Evolutionary conservation across 2,113 vertebrate genomes (phyloP).

Genomic region (Ptychochromis oligacanthus): DNA sequence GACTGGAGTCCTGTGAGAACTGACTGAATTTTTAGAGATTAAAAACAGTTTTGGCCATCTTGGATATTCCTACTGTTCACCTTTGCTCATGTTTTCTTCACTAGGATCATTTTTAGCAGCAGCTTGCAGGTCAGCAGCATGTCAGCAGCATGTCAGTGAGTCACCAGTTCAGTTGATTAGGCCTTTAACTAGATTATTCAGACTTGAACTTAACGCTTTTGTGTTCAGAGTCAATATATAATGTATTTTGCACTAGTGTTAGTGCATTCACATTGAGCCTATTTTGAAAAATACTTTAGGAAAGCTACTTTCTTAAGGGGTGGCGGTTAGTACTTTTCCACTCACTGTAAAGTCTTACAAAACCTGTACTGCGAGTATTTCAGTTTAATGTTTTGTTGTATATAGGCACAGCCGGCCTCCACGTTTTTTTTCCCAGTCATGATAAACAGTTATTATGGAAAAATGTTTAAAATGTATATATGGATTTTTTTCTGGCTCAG

Average conservation of each 20-base stretch:
- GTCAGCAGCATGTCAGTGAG: conserved; percentile 42
- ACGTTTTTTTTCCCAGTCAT: background rate
- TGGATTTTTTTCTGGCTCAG: background rate
- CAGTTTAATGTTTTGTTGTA: background rate
- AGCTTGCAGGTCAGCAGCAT: conserved; percentile 33
- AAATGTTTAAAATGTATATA: background rate
- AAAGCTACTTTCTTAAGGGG: background rate
- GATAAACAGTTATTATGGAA: background rate
- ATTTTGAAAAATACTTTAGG: background rate
- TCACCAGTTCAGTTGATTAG: conserved; percentile 27
- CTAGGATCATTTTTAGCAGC: conserved; percentile 27
- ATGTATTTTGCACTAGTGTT: background rate
- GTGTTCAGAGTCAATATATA: background rate
- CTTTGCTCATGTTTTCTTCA: background rate
- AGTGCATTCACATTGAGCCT: background rate
- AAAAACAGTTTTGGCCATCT: background rate
- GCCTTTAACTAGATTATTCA: conserved; percentile 2
- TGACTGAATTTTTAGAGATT: background rate
- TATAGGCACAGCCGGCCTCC: background rate
- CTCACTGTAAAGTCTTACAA: conserved; percentile 12
- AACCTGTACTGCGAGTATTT: conserved; percentile 51
- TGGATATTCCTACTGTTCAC: background rate
- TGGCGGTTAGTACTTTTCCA: conserved; percentile 60
- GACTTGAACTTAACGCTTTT: background rate
- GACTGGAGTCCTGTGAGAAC: background rate